phyloP scores from a whole-genome alignment of 2,113 vertebrate species.

The Ceyx margarethae region DNA sequence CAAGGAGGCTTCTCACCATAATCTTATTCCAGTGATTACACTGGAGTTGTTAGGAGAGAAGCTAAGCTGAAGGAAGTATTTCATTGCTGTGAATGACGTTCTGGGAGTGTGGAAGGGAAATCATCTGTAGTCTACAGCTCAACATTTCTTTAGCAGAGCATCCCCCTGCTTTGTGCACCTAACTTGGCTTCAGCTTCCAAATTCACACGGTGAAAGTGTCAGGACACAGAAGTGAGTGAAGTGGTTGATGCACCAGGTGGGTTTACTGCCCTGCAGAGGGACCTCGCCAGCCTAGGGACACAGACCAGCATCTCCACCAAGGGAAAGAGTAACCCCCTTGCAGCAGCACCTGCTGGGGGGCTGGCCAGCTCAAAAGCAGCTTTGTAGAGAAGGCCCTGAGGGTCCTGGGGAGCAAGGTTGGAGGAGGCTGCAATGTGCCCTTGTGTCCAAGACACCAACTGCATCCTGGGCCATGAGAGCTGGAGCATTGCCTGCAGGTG shows the following conservation, averaged over 20 bases:
- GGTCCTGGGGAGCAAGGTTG: too few relatives aligned
- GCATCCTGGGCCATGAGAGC: neutral
- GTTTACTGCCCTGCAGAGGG: neutral
- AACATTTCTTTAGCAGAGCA: neutral
- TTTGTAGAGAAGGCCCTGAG: neutral
- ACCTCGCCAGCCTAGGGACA: neutral
- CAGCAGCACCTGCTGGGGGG: neutral
- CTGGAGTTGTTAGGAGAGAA: constrained; percentile 3
- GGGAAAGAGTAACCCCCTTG: neutral
- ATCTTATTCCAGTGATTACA: constrained; percentile 5
- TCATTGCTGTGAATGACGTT: constrained; percentile 8
- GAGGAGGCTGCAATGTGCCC: neutral
- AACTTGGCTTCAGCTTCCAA: neutral
- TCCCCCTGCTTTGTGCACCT: neutral
- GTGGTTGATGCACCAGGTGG: neutral
- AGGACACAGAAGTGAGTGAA: neutral
- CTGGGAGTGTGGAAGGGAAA: neutral
- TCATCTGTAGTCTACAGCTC: neutral
- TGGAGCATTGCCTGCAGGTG: too few relatives aligned
- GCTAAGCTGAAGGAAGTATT: constrained; percentile 20
- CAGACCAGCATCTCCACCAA: accelerated
- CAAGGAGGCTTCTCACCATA: neutral
- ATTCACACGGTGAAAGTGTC: neutral
- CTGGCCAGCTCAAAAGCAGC: neutral
- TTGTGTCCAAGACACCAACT: neutral